Base-by-base conservation (phyloP, 2,888 invertebrate species). In the Cryptophagus acutangulus region DNA sequence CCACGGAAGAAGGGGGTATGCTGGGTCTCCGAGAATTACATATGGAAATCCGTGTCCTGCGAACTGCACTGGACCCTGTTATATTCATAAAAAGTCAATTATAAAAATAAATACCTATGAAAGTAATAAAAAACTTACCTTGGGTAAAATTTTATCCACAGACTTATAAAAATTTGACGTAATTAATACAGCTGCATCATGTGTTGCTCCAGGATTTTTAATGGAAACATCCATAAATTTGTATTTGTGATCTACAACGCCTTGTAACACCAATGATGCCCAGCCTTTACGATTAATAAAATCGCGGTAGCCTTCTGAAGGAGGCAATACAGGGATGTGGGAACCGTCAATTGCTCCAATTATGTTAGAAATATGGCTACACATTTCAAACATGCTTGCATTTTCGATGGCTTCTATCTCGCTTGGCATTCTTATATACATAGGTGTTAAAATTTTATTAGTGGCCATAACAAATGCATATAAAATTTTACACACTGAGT, bases 171-270 rank as follows among this genome's bases (percentile, higher is more conserved):
- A 33, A 30, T 16, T 12, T 15, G 41, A 44, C 10, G 35, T 34
- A 37, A 17, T 42, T 17, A 52, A 47, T 16, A 49, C 46, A 15
- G 33, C 35, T 15, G 51, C 52, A 41, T 53, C 51, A 41, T 49
- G 51, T 12, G 33, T 36, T 29, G 31, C 17, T 17, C 45, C 46
- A 24, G 50, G 46, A 37, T 48, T 16, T 17, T 45, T 45, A 8
- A 18, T 12, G 16, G 33, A 36, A 13, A 43, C 20, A 44, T 44
- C 33, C 17, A 35, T 28, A 35, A 52, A 54, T 43, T 41, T 31
- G 30, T 44, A 43, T 14, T 37, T 36, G 31, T 48, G 17, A 33
- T 57, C 55, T 16, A 57, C 49, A 30, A 54, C 47, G 10, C 40
- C 51, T 39, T 48, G 48, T 16, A 52, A 17, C 16, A 46, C 38